Percentiles rank a stretch among this genome's conserved stretches.
Conservation (phyloP, 2,888 invertebrate species). For the Mythimna albipuncta region DNA sequence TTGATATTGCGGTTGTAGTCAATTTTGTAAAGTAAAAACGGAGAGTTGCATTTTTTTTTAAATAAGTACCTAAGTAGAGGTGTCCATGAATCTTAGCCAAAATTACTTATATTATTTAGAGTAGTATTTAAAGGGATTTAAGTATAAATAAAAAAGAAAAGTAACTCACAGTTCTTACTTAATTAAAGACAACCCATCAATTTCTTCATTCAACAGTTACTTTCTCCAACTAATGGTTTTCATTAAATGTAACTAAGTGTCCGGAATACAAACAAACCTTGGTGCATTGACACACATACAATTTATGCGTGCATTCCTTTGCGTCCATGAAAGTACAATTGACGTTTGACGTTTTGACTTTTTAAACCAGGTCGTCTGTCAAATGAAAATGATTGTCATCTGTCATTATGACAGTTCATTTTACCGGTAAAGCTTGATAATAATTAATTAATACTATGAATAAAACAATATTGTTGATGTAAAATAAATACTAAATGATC, state of each 20-base stretch:
- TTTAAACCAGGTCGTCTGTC: constrained; percentile 54
- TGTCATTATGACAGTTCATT: constrained; percentile 4
- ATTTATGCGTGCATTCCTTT: constrained; percentile 57
- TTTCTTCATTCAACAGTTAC: constrained; percentile 27
- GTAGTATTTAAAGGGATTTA: neutral
- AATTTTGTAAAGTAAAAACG: neutral
- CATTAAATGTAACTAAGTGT: constrained; percentile 51
- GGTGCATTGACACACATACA: constrained; percentile 66
- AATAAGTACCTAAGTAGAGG: too few species aligned
- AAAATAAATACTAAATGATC: neutral
- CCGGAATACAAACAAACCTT: constrained; percentile 53
- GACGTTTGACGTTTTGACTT: constrained; percentile 44
- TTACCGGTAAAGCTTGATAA: neutral
- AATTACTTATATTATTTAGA: neutral
- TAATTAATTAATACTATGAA: neutral
- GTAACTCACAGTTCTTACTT: neutral
- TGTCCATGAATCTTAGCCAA: neutral
- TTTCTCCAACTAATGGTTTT: constrained; percentile 55
- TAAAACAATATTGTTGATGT: neutral
- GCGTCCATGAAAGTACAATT: constrained; percentile 62
- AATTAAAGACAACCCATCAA: constrained; percentile 8
- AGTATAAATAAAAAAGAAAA: neutral
- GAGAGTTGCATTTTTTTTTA: neutral
- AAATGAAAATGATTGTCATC: constrained; percentile 30
- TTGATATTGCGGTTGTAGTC: neutral